Base-by-base conservation (phyloP, 2,888 invertebrate genomes). In the Tipula lateralis region DNA sequence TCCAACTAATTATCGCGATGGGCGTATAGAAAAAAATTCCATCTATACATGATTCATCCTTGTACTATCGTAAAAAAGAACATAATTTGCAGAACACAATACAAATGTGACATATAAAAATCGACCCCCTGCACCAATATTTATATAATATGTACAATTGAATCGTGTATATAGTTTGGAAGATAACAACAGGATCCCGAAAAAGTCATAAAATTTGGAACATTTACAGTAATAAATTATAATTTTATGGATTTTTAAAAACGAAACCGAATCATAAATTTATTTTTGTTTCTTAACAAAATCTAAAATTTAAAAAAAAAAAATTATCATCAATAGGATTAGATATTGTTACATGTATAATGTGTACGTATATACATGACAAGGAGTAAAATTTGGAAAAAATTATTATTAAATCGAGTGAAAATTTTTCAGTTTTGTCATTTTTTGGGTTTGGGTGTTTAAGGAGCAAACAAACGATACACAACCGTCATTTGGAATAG, bases 261-360 rank as follows among this genome's bases (percentile, higher is more conserved):
- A 66, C 3, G 13, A 44, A 44, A 44, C n/a, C 2, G 2, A 16
- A 39, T 39, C 13, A 13, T 39, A 39, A 39, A 3, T 12, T 4
- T 39, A 12, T 39, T 32, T 32, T n/a, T n/a, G n/a, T n/a, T n/a
- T n/a, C n/a, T 32, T 44, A 12, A 44, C 2, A 50, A 50, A 50
- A 5, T 50, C 44, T 50, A 16, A 50, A 50, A 50, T 50, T 16
- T 50, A 50, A 50, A 50, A 50, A 50, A 16, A 16, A 3, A 24
- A 24, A 66, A 66, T 66, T n/a, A n/a, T 66, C 66, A 66, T 66
- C 66, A 66, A 66, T 66, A 66, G 66, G 66, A 66, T 66, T 66
- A 66, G 66, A 66, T 24, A 66, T 24, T 66, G 66, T 66, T 66
- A 0, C 7, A 66, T 13, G 6, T 19, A 50, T 12, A n/a, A 36